Evolutionary conservation across 2,113 vertebrate species (phyloP), one percentile per base, ranked within the genome.

Genomic region (Neogobius melanostomus): DNA sequence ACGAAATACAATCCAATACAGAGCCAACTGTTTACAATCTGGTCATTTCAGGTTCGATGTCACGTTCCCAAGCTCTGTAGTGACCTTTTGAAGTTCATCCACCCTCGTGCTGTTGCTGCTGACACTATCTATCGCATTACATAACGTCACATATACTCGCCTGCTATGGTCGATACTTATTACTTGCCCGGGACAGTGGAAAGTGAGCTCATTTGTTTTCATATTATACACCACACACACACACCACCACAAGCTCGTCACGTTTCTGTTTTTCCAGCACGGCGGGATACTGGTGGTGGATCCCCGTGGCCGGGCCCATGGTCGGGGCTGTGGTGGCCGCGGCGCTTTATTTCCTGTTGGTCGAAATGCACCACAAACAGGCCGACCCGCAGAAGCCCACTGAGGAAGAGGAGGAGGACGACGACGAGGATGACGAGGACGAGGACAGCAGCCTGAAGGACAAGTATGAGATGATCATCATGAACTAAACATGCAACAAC

Each of bases 241-340:
- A 10, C 50, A 51, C 12, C 6, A 49, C n/a, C n/a, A n/a, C n/a
- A n/a, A n/a, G 21, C 21, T 36, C 28, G 51, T 11, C 53, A 28
- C 16, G 53, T 9, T 54, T 10, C 6, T 61, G 14, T 61, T 43
- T 86, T 84, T 12, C 8, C 92, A 99, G 97, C 76, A 94, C 92
- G 61, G 95, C 93, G 61, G 92, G 93, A 78, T 67, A 96, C 80
- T 99, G 95, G 94, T 99, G 97, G 97, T 99, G 97, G 97, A 90
- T 98, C 59, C 97, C 97, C 0, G 84, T 96, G 36, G 92, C 95
- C 5, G 97, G 94, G 15, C 97, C 97, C 36, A 82, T 98, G 92
- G 80, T 95, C 60, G 97, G 97, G 2, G 95, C 90, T 0, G 74
- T 92, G 16, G 72, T 94, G 1, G 97, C 96, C 3, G 94, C 95